A percentile compares a stretch with the other conserved stretches of the same genome.
phyloP scores from a whole-genome alignment of 2,888 invertebrate species.

The Eilema sororculum region DNA sequence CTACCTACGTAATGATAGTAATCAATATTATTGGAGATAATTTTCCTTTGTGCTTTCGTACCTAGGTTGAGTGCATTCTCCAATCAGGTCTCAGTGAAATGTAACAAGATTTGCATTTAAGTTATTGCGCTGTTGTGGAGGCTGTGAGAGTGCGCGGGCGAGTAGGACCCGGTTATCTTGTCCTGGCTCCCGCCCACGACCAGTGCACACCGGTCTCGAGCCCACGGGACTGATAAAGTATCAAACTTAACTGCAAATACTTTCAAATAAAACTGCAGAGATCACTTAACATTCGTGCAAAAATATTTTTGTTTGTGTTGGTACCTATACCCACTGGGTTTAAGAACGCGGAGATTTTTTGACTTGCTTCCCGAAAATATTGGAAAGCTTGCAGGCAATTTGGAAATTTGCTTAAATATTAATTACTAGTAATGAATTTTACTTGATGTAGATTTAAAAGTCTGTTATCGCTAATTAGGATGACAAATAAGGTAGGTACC shows the following conservation, averaged over 20 bases:
- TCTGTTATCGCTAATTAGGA: neutral
- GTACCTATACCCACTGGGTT: too few species aligned
- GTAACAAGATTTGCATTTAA: slow-evolving; percentile 59
- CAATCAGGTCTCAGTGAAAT: slow-evolving; percentile 45
- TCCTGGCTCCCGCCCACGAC: slow-evolving; percentile 50
- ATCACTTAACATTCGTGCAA: slow-evolving; percentile 11
- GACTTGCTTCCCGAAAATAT: neutral
- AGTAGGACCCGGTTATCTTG: slow-evolving; percentile 55
- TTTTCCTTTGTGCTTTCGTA: slow-evolving; percentile 20
- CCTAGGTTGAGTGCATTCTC: slow-evolving; percentile 16
- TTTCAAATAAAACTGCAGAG: slow-evolving; percentile 20
- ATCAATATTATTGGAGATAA: slow-evolving; percentile 19
- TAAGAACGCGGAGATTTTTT: neutral
- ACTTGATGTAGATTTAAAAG: neutral
- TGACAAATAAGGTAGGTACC: too few species aligned
- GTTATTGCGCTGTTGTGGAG: slow-evolving; percentile 59
- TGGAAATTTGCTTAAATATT: neutral
- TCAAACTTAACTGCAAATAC: slow-evolving; percentile 20
- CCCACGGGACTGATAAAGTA: slow-evolving; percentile 32
- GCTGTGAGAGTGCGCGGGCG: slow-evolving; percentile 51
- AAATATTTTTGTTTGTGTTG: neutral
- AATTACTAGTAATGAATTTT: neutral
- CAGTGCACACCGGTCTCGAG: slow-evolving; percentile 40
- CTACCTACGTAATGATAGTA: slow-evolving; percentile 2
- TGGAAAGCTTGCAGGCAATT: neutral